Conservation (phyloP, 2,113 vertebrate genomes). For the Ciconia boyciana region DNA sequence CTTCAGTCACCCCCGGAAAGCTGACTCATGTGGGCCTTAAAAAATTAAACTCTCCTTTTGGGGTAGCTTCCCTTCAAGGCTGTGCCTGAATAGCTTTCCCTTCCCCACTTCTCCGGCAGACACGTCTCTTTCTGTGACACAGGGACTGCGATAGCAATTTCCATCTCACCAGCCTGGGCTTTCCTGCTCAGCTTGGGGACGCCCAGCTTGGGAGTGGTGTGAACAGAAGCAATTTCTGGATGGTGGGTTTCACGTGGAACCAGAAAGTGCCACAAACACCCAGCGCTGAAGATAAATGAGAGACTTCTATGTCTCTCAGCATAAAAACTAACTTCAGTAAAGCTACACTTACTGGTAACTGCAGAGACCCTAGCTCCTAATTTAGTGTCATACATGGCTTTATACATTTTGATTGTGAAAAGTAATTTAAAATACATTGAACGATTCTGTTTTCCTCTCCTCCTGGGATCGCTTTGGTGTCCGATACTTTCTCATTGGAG, state of each 20-base stretch:
- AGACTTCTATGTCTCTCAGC: not conserved
- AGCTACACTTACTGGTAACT: not conserved
- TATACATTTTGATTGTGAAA: not conserved
- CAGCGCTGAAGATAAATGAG: not conserved
- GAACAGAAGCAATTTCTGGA: not conserved
- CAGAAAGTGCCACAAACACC: not conserved
- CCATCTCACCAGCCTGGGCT: not conserved
- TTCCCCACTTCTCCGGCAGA: not conserved
- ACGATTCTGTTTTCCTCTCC: not conserved
- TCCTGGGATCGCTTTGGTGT: not conserved
- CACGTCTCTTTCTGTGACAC: not conserved
- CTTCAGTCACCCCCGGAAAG: not conserved
- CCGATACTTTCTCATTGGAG: not conserved
- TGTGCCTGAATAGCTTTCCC: not conserved
- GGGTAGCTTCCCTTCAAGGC: not conserved
- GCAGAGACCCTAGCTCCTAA: not conserved
- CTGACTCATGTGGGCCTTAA: not conserved
- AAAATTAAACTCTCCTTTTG: not conserved
- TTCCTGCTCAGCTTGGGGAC: accelerated
- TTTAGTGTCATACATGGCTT: not conserved
- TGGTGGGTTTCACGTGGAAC: not conserved
- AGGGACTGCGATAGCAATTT: not conserved
- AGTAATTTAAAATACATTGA: not conserved
- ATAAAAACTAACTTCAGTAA: not conserved
- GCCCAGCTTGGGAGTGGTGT: not conserved